Percentiles rank a stretch among this genome's conserved stretches.
phyloP scores from a whole-genome alignment of 2,888 invertebrate genomes.

The Mythimna ferrago region DNA sequence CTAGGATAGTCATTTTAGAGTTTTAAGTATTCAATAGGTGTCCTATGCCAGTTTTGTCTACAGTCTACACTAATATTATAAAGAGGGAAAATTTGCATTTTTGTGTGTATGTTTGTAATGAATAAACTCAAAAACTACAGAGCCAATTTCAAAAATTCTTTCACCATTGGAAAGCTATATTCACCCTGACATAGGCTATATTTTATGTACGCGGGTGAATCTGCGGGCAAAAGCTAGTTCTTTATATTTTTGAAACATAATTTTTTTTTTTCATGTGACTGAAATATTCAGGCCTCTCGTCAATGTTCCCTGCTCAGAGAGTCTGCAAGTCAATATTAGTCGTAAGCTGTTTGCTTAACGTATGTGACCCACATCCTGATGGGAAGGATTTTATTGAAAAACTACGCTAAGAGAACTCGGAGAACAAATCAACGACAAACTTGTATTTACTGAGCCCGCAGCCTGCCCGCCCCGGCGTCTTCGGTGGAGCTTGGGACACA shows the following conservation, averaged over 20 bases:
- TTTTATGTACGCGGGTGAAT: too few species aligned
- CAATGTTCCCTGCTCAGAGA: not conserved
- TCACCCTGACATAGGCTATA: too few species aligned
- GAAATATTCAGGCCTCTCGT: not conserved
- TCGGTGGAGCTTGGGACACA: slow-evolving; percentile 35
- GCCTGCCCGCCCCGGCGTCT: slow-evolving; percentile 27
- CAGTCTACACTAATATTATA: too few species aligned
- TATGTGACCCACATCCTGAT: slow-evolving; percentile 37
- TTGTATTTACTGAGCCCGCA: slow-evolving; percentile 33
- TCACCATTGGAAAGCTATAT: too few species aligned
- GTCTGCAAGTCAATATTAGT: slow-evolving; percentile 24
- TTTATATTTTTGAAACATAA: not conserved
- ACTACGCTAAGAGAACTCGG: slow-evolving; percentile 29
- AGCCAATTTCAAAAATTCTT: too few species aligned
- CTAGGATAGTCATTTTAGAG: not conserved
- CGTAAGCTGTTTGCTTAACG: slow-evolving; percentile 12
- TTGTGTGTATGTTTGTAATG: too few species aligned
- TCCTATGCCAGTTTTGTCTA: not conserved
- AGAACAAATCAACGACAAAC: slow-evolving; percentile 43
- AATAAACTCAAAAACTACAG: too few species aligned
- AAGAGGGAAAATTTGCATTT: too few species aligned
- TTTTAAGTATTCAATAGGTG: not conserved
- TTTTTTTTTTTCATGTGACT: not conserved
- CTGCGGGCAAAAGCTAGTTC: not conserved
- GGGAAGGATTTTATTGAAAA: slow-evolving; percentile 35